Conservation (phyloP, 1,140 invertebrate genomes). For the Drosophila pseudoananassae region DNA sequence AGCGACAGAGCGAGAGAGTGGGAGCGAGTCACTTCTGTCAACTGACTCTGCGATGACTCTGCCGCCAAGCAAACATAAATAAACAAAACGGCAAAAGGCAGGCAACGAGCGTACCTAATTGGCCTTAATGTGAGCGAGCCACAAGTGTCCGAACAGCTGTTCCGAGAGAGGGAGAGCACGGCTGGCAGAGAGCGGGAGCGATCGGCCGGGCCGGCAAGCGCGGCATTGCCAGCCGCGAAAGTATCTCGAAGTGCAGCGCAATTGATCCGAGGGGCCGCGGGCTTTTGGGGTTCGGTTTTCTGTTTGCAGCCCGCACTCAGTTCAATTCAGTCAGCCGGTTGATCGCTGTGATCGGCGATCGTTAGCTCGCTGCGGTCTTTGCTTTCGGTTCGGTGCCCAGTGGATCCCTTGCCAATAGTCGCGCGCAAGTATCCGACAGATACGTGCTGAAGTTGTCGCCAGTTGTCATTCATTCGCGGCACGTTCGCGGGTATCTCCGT, state of each 20-base stretch:
- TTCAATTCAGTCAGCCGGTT: conserved; percentile 45
- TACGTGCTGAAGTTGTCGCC: conserved; percentile 43
- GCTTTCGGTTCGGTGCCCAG: not conserved
- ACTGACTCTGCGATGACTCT: conserved; percentile 29
- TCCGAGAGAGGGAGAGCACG: conserved; percentile 9
- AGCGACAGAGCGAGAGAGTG: not conserved
- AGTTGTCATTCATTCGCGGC: conserved; percentile 63
- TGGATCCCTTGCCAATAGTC: conserved; percentile 23
- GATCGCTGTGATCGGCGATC: conserved; percentile 44
- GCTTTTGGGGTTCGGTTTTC: conserved; percentile 16
- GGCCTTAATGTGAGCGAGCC: conserved; percentile 43
- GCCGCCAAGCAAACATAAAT: conserved; percentile 51
- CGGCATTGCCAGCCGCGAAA: conserved; percentile 41
- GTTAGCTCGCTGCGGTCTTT: conserved; percentile 42
- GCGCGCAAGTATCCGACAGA: conserved; percentile 42
- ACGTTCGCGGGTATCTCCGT: conserved; percentile 52
- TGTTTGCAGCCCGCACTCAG: conserved; percentile 19
- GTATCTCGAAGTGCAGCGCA: conserved; percentile 71
- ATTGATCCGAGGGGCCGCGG: conserved; percentile 53
- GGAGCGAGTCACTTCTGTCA: conserved; percentile 31
- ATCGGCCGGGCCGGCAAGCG: conserved; percentile 36
- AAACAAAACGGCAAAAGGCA: conserved; percentile 35
- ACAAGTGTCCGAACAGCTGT: conserved; percentile 58
- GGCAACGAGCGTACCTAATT: conserved; percentile 57
- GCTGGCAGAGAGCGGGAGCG: not conserved